Evolutionary conservation across 2,888 invertebrate genomes (phyloP).

Genomic region (Siphonodentalium dalli): DNA sequence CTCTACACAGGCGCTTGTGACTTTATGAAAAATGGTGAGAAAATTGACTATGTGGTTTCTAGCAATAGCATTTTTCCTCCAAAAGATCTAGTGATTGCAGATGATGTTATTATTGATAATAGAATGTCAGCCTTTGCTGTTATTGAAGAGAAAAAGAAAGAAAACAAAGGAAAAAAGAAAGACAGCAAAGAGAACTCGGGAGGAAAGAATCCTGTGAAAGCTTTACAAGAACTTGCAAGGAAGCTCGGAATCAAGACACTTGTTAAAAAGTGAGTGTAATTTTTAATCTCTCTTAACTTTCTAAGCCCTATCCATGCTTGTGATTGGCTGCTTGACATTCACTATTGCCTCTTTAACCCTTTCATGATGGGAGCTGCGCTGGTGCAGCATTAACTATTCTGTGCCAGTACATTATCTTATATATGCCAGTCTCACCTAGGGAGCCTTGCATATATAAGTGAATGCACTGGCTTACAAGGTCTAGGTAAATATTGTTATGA

Average conservation of each 20-base stretch:
- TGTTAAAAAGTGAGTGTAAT: slow-evolving; percentile 64
- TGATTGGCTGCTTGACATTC: no score
- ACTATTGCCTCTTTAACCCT: no score
- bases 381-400: no score
- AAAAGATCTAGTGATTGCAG: background rate
- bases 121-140: slow-evolving; percentile 40
- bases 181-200: slow-evolving; percentile 2
- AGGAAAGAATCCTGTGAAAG: slow-evolving; percentile 43
- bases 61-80: slow-evolving; percentile 1
- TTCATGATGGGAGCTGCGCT: no score
- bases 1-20: slow-evolving; percentile 78
- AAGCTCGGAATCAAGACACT: slow-evolving; percentile 57
- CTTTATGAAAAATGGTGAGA: slow-evolving; percentile 68
- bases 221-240: slow-evolving; percentile 53
- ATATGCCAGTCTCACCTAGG: no score
- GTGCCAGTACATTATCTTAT: no score
- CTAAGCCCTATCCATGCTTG: no score
- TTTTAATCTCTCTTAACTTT: no score
- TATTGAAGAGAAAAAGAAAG: slow-evolving; percentile 36
- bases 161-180: slow-evolving; percentile 40
- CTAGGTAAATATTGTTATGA: no score
- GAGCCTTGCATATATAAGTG: no score
- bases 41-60: slow-evolving; percentile 30
- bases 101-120: slow-evolving; percentile 13
- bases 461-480: no score